Percentiles rank a stretch among this genome's conserved stretches.
phyloP scores from a whole-genome alignment of 2,888 invertebrate species.

The Dicyrtoma fusca region DNA sequence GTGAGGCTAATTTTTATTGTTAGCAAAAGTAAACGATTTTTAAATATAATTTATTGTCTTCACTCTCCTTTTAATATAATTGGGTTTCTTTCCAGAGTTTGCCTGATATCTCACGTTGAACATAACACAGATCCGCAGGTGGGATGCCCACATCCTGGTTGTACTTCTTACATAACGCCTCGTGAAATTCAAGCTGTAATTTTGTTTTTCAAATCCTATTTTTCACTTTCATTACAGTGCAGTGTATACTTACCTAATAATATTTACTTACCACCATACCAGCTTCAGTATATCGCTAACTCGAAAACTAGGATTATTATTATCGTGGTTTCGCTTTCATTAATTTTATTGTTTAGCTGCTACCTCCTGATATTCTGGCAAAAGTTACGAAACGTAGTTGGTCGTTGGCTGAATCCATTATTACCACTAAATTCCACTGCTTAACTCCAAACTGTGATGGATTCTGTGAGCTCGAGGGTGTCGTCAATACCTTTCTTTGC shows the following conservation, averaged over 20 bases:
- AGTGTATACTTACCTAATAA: no score
- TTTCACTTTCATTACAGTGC: not conserved
- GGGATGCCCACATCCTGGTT: slow-evolving; percentile 78
- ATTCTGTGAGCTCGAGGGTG: slow-evolving; percentile 87
- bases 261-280: no score
- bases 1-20: no score
- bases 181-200: slow-evolving; percentile 81
- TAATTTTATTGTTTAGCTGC: slow-evolving; percentile 63
- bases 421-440: slow-evolving; percentile 82
- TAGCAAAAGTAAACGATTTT: no score
- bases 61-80: slow-evolving; percentile 2
- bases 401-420: slow-evolving; percentile 76
- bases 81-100: slow-evolving; percentile 62
- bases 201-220: no score
- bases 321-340: not conserved
- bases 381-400: slow-evolving; percentile 78
- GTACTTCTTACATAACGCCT: slow-evolving; percentile 73
- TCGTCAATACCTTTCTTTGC: slow-evolving; percentile 79
- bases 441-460: slow-evolving; percentile 85
- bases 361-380: slow-evolving; percentile 72
- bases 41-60: not conserved
- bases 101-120: slow-evolving; percentile 72
- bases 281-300: no score
- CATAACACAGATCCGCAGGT: slow-evolving; percentile 77
- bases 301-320: no score